Evolutionary conservation across 2,888 invertebrate species (phyloP).

Genomic region (Tanypteryx hageni): DNA sequence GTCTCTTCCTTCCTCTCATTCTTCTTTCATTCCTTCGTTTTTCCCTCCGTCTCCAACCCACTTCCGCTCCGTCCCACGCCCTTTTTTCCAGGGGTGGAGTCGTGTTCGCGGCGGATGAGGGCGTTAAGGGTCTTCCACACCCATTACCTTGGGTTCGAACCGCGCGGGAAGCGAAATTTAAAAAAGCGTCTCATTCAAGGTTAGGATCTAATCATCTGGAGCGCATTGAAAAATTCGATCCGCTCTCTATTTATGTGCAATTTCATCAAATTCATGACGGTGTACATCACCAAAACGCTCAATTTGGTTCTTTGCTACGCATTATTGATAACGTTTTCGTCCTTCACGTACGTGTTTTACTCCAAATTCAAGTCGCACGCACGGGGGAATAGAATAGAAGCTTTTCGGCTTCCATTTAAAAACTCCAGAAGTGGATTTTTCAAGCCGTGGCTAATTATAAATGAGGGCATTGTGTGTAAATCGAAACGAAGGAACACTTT

Average conservation of each 20-base stretch:
- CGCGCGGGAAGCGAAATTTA: background rate
- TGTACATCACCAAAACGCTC: background rate
- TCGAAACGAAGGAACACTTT: background rate
- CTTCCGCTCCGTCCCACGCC: background rate
- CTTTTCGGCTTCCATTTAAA: no score
- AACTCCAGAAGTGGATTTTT: no score
- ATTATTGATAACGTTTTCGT: no score
- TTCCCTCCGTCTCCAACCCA: background rate
- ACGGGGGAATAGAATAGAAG: no score
- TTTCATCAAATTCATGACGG: no score
- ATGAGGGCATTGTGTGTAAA: slow-evolving; percentile 17
- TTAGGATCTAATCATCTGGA: no score
- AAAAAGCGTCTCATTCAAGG: no score
- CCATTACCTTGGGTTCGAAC: background rate
- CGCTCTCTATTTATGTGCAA: no score
- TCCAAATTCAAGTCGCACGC: no score
- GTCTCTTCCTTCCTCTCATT: background rate
- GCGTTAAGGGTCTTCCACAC: background rate
- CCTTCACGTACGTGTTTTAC: no score
- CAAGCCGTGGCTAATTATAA: background rate
- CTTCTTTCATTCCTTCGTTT: background rate
- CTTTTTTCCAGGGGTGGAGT: background rate
- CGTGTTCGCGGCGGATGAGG: background rate
- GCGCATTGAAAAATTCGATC: no score
- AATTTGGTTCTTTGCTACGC: no score